Evolutionary conservation across 2,797 vertebrate genomes (phyloP).

Genomic region (Hyperoplus immaculatus): DNA sequence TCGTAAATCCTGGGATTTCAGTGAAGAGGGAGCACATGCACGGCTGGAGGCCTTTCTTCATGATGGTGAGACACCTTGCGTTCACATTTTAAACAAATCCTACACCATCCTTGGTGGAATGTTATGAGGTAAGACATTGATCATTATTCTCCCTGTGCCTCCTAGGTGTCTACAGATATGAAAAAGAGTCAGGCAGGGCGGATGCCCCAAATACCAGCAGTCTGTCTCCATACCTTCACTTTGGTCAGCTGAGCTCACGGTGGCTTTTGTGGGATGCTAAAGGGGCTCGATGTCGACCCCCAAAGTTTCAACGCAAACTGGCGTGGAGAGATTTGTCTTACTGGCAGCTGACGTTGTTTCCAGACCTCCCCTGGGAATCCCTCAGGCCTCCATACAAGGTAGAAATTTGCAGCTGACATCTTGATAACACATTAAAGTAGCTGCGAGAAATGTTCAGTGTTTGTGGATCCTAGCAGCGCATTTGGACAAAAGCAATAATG

Average conservation of each 20-base stretch:
- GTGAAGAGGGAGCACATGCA: conserved; percentile 80
- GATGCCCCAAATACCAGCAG: conserved; percentile 83
- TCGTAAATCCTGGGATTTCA: conserved; percentile 83
- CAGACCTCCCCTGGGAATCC: conserved; percentile 84
- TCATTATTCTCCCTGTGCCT: conserved; percentile 1
- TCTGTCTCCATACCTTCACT: conserved; percentile 86
- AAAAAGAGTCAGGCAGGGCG: conserved; percentile 82
- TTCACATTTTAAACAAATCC: background rate
- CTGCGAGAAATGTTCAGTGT: too few species aligned
- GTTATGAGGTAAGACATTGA: background rate
- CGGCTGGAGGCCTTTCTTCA: conserved; percentile 77
- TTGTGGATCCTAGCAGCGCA: too few species aligned
- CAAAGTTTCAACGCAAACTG: conserved; percentile 85
- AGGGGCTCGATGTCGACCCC: conserved; percentile 73
- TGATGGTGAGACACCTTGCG: conserved; percentile 71
- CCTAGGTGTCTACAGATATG: conserved; percentile 81
- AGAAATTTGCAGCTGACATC: background rate
- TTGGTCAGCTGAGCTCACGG: conserved; percentile 83
- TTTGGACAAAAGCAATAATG: too few species aligned
- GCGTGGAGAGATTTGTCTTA: conserved; percentile 86
- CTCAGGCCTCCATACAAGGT: conserved; percentile 85
- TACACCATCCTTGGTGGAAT: background rate
- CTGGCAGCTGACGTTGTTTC: conserved; percentile 84
- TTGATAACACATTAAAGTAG: background rate
- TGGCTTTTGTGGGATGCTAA: conserved; percentile 82